These are phyloP conservation scores for Apaloderma vittatum DNA, from an alignment of 2,113 vertebrate species.

Conservation along the genomic window DNA sequence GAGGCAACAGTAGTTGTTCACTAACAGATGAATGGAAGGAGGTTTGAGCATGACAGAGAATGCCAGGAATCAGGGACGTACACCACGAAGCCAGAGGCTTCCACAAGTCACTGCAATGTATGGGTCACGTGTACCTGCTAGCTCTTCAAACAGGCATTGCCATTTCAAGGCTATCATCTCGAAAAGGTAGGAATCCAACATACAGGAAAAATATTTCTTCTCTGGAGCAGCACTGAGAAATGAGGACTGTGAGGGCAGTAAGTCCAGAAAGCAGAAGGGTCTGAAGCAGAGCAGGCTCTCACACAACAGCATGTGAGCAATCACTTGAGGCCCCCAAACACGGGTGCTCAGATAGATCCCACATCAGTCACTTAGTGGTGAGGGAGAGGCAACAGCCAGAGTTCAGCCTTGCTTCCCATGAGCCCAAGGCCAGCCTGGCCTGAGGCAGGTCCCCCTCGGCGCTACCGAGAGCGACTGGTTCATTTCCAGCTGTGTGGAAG, in stretches of 20 bases:
- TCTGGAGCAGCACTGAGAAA: background rate
- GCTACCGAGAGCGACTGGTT: background rate
- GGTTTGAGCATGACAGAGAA: background rate
- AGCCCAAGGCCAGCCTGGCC: background rate
- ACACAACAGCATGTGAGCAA: background rate
- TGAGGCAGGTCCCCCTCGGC: background rate
- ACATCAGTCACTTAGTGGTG: background rate
- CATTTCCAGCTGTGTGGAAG: background rate
- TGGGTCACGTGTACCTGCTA: background rate
- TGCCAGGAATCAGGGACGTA: background rate
- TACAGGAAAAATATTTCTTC: background rate
- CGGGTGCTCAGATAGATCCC: background rate
- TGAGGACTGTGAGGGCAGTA: background rate
- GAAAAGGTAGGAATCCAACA: background rate
- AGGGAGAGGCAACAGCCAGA: background rate
- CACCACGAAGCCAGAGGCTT: background rate
- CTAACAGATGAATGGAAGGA: conserved; percentile 47
- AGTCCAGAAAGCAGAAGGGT: background rate
- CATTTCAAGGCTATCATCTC: background rate
- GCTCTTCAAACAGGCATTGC: background rate
- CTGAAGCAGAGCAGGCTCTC: background rate
- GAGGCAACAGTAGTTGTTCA: background rate
- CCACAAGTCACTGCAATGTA: background rate
- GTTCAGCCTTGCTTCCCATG: background rate
- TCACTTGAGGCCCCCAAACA: background rate